Conservation (phyloP, 2,113 vertebrate species). For the Colinus virginianus region DNA sequence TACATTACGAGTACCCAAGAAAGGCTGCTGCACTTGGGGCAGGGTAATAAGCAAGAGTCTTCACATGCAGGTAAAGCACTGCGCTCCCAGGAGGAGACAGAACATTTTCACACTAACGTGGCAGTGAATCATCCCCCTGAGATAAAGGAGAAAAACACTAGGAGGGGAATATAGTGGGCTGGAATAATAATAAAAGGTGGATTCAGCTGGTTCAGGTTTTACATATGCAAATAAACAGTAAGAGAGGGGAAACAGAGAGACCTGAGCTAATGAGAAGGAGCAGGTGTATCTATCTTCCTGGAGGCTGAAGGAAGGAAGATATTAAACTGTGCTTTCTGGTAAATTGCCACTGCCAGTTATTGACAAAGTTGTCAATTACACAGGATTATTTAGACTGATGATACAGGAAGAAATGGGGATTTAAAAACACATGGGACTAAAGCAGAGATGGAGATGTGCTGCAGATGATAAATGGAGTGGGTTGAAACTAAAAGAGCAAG, state of each 20-base stretch:
- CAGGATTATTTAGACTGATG: slow-evolving; percentile 51
- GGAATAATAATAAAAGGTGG: not conserved
- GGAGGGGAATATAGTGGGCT: not conserved
- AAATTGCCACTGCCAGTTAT: slow-evolving; percentile 56
- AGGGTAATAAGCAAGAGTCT: not conserved
- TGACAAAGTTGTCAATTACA: slow-evolving; percentile 63
- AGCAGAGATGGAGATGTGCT: not conserved
- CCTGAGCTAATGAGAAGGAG: slow-evolving; percentile 5
- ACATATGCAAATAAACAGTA: not conserved
- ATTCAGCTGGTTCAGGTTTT: not conserved
- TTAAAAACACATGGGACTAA: slow-evolving; percentile 23
- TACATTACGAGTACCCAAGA: not conserved
- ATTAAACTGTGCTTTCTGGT: slow-evolving; percentile 44
- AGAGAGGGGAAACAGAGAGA: not conserved
- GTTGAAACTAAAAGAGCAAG: slow-evolving; percentile 24
- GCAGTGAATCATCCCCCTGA: not conserved
- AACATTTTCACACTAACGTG: not conserved
- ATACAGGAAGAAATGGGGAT: slow-evolving; percentile 22
- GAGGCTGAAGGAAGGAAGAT: slow-evolving; percentile 27
- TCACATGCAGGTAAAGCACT: not conserved
- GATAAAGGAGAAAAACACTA: not conserved
- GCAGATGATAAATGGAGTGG: slow-evolving; percentile 22
- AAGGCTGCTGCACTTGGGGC: not conserved
- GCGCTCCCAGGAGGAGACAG: not conserved
- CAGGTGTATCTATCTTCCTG: slow-evolving; percentile 34